Evolutionary conservation across 2,113 vertebrate species (phyloP).

Genomic region (Perca fluviatilis): DNA sequence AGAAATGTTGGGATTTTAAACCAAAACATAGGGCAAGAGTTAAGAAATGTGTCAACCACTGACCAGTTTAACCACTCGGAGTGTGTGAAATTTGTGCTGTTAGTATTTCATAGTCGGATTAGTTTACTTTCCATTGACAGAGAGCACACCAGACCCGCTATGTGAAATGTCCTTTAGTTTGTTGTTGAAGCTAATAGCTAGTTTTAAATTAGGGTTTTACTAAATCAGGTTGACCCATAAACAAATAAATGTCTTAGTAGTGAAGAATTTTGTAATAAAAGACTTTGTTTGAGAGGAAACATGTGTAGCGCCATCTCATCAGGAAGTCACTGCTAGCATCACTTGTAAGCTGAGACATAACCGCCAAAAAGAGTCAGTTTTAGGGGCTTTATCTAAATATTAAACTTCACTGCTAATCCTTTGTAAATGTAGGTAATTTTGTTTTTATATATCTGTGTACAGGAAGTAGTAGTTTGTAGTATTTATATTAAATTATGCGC

Average conservation of each 20-base stretch:
- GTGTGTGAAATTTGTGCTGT: background rate
- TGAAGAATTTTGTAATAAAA: background rate
- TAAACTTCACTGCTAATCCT: background rate
- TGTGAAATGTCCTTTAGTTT: background rate
- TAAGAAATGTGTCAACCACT: background rate
- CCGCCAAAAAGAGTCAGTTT: background rate
- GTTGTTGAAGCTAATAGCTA: background rate
- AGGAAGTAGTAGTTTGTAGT: background rate
- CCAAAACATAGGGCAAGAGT: background rate
- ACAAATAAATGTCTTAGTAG: background rate
- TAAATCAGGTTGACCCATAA: background rate
- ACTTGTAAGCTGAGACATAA: background rate
- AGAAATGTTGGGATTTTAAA: conserved; percentile 1
- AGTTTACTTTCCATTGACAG: background rate
- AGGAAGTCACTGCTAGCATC: conserved; percentile 1
- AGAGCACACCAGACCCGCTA: background rate
- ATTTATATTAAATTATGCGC: background rate
- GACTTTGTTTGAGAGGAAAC: background rate
- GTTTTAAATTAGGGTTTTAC: background rate
- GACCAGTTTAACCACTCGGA: conserved; percentile 5
- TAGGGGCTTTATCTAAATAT: too few species aligned
- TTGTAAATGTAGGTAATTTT: background rate
- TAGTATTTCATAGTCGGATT: background rate
- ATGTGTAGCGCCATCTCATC: background rate
- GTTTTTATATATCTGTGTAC: background rate